Evolutionary conservation across 2,113 vertebrate species (phyloP).

Genomic region (Lamprotornis superbus): DNA sequence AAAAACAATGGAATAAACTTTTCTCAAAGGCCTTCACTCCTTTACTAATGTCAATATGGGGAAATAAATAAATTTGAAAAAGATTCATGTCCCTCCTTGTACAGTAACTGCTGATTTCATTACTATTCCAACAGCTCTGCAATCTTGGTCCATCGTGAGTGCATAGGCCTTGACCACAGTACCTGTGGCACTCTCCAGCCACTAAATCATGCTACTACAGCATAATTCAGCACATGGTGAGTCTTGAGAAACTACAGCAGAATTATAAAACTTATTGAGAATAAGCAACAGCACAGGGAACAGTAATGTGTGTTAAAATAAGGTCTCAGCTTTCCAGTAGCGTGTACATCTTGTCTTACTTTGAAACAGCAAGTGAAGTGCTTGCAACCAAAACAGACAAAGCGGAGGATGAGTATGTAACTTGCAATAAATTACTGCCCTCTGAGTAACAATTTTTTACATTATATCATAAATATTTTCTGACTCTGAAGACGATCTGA

Average conservation of each 20-base stretch:
- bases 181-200: neutral
- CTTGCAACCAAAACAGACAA: neutral
- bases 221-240: neutral
- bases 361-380: neutral
- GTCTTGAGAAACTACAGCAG: neutral
- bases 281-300: neutral
- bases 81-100: accelerated
- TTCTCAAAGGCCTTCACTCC: neutral
- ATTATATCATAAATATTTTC: neutral
- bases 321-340: neutral
- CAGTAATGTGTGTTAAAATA: neutral
- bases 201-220: neutral
- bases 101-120: neutral
- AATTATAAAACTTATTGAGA: neutral
- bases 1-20: accelerated
- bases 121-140: neutral
- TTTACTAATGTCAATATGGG: neutral
- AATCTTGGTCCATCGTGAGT: neutral
- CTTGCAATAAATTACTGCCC: neutral
- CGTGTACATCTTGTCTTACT: neutral
- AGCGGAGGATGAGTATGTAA: neutral
- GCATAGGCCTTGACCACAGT: neutral
- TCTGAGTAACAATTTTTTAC: neutral
- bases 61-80: neutral
- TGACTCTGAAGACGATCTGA: neutral